Conservation (phyloP, 30 jellyfish, hydroid and myxozoan genomes). For the Pseudorhiza aurosa region DNA sequence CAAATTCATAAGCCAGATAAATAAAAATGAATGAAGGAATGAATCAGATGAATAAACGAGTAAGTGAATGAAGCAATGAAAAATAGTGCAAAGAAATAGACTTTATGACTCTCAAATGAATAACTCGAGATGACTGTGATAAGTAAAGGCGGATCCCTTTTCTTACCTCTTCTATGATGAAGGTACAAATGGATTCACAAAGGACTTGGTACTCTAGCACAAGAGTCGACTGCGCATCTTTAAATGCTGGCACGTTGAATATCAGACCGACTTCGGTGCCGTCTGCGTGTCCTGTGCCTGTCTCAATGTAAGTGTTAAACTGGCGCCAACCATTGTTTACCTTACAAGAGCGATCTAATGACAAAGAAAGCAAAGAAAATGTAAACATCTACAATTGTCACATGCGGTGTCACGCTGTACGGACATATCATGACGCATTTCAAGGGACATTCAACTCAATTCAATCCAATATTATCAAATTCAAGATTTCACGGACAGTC, state of each 20-base stretch:
- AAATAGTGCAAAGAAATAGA: not conserved
- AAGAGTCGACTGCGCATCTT: slow-evolving; percentile 35
- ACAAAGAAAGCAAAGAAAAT: too few relatives aligned
- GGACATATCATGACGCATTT: too few relatives aligned
- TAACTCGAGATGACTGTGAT: not conserved
- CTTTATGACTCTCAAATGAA: not conserved
- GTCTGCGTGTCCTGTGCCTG: slow-evolving; percentile 94
- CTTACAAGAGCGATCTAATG: slow-evolving; percentile 81
- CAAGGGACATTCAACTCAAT: too few relatives aligned
- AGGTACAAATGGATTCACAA: slow-evolving; percentile 56
- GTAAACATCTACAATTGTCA: too few relatives aligned
- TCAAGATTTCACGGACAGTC: too few relatives aligned
- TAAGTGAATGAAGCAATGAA: not conserved
- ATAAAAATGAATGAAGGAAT: not conserved
- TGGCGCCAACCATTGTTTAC: slow-evolving; percentile 83
- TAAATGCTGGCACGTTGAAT: slow-evolving; percentile 77
- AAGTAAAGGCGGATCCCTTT: not conserved
- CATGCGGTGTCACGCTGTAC: too few relatives aligned
- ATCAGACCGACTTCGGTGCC: slow-evolving; percentile 86
- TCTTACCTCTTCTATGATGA: slow-evolving; percentile 73
- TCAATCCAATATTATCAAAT: too few relatives aligned
- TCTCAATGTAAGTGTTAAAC: slow-evolving; percentile 50
- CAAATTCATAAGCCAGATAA: not conserved
- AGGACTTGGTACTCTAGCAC: slow-evolving; percentile 60
- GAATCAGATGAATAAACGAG: not conserved